Conservation (phyloP, 37 sponge, comb jelly and placozoan genomes). For the Agelas oroides region DNA sequence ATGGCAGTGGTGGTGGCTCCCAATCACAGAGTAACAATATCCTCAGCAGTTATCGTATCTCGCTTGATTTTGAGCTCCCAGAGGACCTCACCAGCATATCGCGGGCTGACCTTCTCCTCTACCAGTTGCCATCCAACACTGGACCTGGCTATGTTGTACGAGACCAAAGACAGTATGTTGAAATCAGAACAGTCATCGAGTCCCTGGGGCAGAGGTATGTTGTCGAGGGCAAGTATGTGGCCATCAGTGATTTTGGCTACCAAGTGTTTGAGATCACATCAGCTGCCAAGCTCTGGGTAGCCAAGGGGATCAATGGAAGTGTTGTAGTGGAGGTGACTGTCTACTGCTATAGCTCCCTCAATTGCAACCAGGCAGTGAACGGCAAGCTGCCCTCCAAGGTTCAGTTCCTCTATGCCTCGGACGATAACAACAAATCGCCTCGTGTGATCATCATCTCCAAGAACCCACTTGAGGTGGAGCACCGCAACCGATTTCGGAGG, state of each 20-base stretch:
- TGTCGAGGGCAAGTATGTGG: conserved; percentile 35
- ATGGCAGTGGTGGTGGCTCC: too few relatives aligned
- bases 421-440: conserved; percentile 2
- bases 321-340: conserved; percentile 50
- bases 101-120: conserved; percentile 62
- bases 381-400: conserved; percentile 1
- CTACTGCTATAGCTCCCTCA: conserved; percentile 43
- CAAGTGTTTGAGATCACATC: conserved; percentile 54
- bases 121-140: conserved; percentile 38
- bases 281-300: conserved; percentile 51
- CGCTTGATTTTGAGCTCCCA: conserved; percentile 33
- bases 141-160: background rate
- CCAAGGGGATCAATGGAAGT: conserved; percentile 3
- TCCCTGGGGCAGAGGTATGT: background rate
- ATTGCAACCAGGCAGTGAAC: conserved; percentile 5
- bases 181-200: conserved; percentile 37
- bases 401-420: background rate
- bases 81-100: conserved; percentile 18
- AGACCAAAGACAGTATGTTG: conserved; percentile 41
- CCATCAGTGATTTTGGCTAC: conserved; percentile 17
- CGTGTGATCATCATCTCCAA: conserved; percentile 35
- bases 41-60: conserved; percentile 13
- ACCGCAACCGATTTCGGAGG: background rate
- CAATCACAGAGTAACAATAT: background rate
- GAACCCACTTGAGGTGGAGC: conserved; percentile 30